Percentiles rank a stretch among this genome's conserved stretches.
Evolutionary conservation across 1,140 invertebrate species (phyloP).

Genomic region (Drosophila pallidifrons): DNA sequence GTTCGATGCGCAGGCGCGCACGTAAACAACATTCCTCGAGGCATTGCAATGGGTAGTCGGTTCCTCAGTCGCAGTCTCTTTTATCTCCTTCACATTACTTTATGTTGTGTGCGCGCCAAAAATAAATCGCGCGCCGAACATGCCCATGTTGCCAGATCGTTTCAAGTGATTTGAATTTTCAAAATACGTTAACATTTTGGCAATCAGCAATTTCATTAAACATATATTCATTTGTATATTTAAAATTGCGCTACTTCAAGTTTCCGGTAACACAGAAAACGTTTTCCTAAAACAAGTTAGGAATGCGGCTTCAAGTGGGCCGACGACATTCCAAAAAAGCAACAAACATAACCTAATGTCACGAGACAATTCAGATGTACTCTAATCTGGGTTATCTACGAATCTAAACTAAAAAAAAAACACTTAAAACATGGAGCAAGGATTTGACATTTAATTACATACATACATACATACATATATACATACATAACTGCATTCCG

Average conservation of each 20-base stretch:
- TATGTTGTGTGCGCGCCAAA: slow-evolving; percentile 67
- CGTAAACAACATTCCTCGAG: slow-evolving; percentile 79
- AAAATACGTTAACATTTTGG: slow-evolving; percentile 5
- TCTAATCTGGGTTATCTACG: slow-evolving; percentile 43
- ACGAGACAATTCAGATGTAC: slow-evolving; percentile 36
- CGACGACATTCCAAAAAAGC: slow-evolving; percentile 47
- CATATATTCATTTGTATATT: background rate
- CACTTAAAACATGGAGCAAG: slow-evolving; percentile 23
- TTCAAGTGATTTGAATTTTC: slow-evolving; percentile 13
- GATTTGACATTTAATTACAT: background rate
- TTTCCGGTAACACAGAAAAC: slow-evolving; percentile 52
- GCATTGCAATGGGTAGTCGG: slow-evolving; percentile 54
- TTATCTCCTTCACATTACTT: slow-evolving; percentile 32
- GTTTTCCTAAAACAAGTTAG: slow-evolving; percentile 6
- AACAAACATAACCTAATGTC: slow-evolving; percentile 41
- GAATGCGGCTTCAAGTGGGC: slow-evolving; percentile 56
- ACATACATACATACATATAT: no score
- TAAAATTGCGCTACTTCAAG: slow-evolving; percentile 21
- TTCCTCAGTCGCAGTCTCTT: slow-evolving; percentile 21
- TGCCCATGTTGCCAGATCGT: slow-evolving; percentile 55
- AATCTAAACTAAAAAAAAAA: slow-evolving; percentile 2
- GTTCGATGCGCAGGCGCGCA: slow-evolving; percentile 76
- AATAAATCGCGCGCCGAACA: slow-evolving; percentile 49
- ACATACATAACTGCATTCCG: no score
- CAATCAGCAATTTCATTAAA: slow-evolving; percentile 1